phyloP scores from a whole-genome alignment of 2,888 invertebrate species.

The Geotrupes spiniger region DNA sequence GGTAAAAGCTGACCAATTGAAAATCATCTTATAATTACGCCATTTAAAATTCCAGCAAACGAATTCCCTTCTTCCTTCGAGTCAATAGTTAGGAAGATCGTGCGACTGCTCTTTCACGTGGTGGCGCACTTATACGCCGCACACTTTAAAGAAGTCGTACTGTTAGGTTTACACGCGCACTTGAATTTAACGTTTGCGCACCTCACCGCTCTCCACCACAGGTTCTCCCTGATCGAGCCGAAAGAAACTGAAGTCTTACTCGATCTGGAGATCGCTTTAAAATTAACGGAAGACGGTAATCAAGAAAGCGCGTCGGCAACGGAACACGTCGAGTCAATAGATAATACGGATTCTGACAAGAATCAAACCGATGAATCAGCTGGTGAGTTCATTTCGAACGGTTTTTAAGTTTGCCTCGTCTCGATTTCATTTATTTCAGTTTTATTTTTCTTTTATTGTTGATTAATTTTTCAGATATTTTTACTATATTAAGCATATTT shows the following conservation, averaged over 20 bases:
- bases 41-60: slow-evolving; percentile 64
- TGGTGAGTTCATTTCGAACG: slow-evolving; percentile 39
- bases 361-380: slow-evolving; percentile 43
- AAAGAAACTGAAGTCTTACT: slow-evolving; percentile 95
- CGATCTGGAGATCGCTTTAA: slow-evolving; percentile 84
- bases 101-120: slow-evolving; percentile 95
- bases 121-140: slow-evolving; percentile 97
- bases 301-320: slow-evolving; percentile 38
- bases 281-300: slow-evolving; percentile 42
- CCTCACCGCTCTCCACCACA: slow-evolving; percentile 80
- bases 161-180: slow-evolving; percentile 92
- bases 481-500: slow-evolving; percentile 22
- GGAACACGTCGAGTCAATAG: slow-evolving; percentile 21
- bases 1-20: slow-evolving; percentile 70
- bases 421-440: slow-evolving; percentile 9
- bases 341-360: slow-evolving; percentile 25
- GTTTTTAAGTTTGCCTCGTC: not conserved
- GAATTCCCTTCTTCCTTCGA: slow-evolving; percentile 94
- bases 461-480: slow-evolving; percentile 23
- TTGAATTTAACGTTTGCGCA: slow-evolving; percentile 97
- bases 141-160: slow-evolving; percentile 94
- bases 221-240: slow-evolving; percentile 89
- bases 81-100: slow-evolving; percentile 92
- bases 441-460: slow-evolving; percentile 14
- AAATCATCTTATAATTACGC: no score